These are phyloP conservation scores for Oreochromis mossambicus DNA, from an alignment of 2,797 vertebrate species.

Conservation along the genomic window DNA sequence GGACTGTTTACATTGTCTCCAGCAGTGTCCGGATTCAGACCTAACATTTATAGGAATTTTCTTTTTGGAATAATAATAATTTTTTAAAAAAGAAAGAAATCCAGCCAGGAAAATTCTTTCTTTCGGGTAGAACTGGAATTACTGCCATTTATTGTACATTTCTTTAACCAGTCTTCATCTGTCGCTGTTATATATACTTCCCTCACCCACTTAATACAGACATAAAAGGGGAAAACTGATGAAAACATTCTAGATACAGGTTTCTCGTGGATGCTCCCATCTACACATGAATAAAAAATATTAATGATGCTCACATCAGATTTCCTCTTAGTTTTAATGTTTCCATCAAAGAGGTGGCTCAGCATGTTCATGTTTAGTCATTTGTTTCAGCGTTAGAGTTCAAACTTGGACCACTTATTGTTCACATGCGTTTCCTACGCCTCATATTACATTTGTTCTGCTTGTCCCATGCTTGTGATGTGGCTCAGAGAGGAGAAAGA, in stretches of 20 bases:
- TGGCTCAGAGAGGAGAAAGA: slow-evolving; percentile 22
- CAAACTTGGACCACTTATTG: background rate
- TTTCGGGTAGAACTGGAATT: background rate
- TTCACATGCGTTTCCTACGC: background rate
- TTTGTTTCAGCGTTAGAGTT: background rate
- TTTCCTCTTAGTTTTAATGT: background rate
- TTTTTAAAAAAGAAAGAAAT: background rate
- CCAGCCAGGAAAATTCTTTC: background rate
- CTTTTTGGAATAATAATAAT: background rate
- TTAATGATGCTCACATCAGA: background rate
- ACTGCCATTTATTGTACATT: background rate
- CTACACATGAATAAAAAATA: background rate
- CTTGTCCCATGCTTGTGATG: slow-evolving; percentile 39
- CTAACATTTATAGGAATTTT: background rate
- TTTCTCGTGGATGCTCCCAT: background rate
- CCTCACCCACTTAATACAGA: background rate
- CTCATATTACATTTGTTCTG: background rate
- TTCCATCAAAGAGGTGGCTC: background rate
- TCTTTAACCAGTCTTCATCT: background rate
- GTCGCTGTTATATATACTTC: background rate
- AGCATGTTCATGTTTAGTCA: background rate
- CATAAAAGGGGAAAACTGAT: background rate
- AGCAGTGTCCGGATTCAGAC: background rate
- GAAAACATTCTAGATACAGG: background rate
- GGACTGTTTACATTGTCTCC: background rate